Evolutionary conservation across 2,888 invertebrate species (phyloP), one percentile per base, ranked within the genome.

Genomic region (Mayetiola destructor): DNA sequence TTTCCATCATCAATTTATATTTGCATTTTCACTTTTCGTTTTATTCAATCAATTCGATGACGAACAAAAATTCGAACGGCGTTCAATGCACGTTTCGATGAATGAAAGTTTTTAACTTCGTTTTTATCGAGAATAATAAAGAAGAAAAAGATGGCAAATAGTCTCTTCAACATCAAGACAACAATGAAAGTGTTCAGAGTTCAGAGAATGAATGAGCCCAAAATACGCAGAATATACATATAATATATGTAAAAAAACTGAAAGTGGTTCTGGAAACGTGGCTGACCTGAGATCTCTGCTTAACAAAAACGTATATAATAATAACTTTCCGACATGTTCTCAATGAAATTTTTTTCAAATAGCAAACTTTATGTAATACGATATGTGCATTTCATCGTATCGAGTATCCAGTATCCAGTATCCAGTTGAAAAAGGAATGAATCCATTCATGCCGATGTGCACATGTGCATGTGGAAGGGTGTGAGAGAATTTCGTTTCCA

Each of bases 41-140:
- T 23, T 42, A 42, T 42, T 42, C 42, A 42, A 42, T 42, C 42
- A 42, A 42, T 23, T 21, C 23, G 42, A 42, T 23, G 42, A 37
- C n/a, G 37, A 37, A 9, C 8, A 16, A 37, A 37, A 37, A 16
- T 16, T 37, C 39, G 23, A 3, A 42, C n/a, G n/a, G n/a, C n/a
- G n/a, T n/a, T n/a, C n/a, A n/a, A n/a, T n/a, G n/a, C n/a, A n/a
- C n/a, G n/a, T n/a, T n/a, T n/a, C n/a, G n/a, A n/a, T n/a, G n/a
- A n/a, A n/a, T n/a, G n/a, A n/a, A n/a, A n/a, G n/a, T n/a, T n/a
- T n/a, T n/a, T n/a, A n/a, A n/a, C n/a, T n/a, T n/a, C n/a, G n/a
- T n/a, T n/a, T n/a, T n/a, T n/a, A n/a, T n/a, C n/a, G 42, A 42
- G 21, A 23, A 42, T 23, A 42, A 23, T 23, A 23, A 23, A 42